Conservation (phyloP, 92 coral and sea anemone species). For the Chrysogorgia sp. region DNA sequence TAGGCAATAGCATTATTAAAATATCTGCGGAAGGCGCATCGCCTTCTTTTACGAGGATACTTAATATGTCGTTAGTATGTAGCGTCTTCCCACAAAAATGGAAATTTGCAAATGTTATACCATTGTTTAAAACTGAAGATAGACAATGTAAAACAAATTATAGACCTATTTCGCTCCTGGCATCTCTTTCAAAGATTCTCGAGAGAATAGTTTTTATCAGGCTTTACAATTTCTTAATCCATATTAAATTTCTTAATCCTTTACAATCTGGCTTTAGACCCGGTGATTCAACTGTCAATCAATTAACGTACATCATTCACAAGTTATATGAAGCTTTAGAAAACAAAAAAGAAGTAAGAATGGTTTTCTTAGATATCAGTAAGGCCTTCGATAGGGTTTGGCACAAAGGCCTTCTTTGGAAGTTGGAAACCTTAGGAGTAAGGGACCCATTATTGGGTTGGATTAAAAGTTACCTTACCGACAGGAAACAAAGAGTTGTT, state of each 20-base stretch:
- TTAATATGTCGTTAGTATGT: slow-evolving; percentile 37
- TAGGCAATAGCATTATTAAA: slow-evolving; percentile 52
- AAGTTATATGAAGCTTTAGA: slow-evolving; percentile 1
- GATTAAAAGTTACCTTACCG: too few relatives aligned
- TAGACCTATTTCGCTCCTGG: neutral
- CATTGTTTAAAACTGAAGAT: too few relatives aligned
- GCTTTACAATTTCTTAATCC: neutral
- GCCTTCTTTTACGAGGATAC: slow-evolving; percentile 24
- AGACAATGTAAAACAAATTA: neutral
- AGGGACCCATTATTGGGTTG: too few relatives aligned
- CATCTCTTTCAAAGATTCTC: neutral
- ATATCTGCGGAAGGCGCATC: slow-evolving; percentile 36
- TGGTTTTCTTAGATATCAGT: too few relatives aligned
- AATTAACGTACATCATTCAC: neutral
- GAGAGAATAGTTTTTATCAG: neutral
- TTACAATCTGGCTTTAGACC: slow-evolving; percentile 4
- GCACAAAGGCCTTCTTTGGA: too few relatives aligned
- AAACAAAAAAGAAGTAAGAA: too few relatives aligned
- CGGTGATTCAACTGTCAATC: too few relatives aligned
- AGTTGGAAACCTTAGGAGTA: neutral
- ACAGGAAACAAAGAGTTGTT: too few relatives aligned
- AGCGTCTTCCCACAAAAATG: slow-evolving; percentile 49
- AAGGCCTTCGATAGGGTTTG: too few relatives aligned
- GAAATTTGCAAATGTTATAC: too few relatives aligned
- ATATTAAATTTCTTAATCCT: neutral